Conservation (phyloP, 2,888 invertebrate genomes). For the Drosophila ustulata region DNA sequence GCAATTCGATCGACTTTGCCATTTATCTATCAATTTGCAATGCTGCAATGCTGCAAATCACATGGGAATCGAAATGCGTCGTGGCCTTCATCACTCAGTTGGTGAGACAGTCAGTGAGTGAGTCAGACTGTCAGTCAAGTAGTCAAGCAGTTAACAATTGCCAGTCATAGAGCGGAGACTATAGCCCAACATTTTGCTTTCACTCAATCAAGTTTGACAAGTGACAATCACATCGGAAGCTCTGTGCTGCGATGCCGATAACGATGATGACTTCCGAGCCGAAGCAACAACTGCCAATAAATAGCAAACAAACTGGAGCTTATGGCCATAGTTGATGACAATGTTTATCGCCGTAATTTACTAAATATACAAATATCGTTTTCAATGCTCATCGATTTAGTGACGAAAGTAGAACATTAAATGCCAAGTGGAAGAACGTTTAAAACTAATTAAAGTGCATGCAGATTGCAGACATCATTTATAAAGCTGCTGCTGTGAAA, state of each 20-base stretch:
- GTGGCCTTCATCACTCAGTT: conserved; percentile 24
- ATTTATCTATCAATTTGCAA: conserved; percentile 70
- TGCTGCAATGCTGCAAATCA: conserved; percentile 37
- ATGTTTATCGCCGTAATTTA: neutral
- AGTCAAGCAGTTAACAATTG: conserved; percentile 30
- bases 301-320: conserved; percentile 1
- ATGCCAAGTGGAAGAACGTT: neutral
- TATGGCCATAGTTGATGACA: conserved; percentile 2
- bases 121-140: conserved; percentile 17
- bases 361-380: neutral
- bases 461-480: neutral
- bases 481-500: neutral
- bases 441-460: neutral
- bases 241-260: conserved; percentile 46
- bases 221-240: conserved; percentile 58
- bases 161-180: conserved; percentile 5
- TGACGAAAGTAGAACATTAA: neutral
- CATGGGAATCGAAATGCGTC: conserved; percentile 26
- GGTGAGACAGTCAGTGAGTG: conserved; percentile 15
- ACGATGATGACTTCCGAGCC: conserved; percentile 48
- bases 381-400: neutral
- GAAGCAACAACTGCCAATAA: conserved; percentile 17
- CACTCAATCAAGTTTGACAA: conserved; percentile 75
- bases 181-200: conserved; percentile 51
- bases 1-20: conserved; percentile 54